Evolutionary conservation across 2,888 invertebrate genomes (phyloP), one percentile per base, ranked within the genome.

Genomic region (Noctua comes): DNA sequence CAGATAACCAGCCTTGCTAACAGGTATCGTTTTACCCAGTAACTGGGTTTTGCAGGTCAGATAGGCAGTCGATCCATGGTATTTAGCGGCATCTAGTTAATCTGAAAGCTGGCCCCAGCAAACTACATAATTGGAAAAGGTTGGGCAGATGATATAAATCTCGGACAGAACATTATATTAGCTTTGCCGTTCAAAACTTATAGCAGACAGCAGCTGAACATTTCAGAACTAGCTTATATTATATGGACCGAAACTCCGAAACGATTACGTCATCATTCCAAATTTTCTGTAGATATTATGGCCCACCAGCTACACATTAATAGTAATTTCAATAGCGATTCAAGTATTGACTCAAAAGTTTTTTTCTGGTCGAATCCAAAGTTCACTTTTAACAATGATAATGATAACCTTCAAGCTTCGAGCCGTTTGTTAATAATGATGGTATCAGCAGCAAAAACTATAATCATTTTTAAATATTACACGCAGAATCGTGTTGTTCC

Each of bases 381-480:
- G 69, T 59, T 59, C 36, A 59, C 65, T 0, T 59, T 24, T 43
- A 54, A 16, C 68, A 40, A 62, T 80, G 27, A 46, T n/a, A 48
- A 48, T 36, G 0, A 4, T 27, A n/a, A 80, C 80, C 76, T 80
- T 81, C 57, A 70, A 40, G 16, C 18, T 21, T 5, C 27, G 21
- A 65, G 18, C 51, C 54, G 36, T 59, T 59, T 59, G 57, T 21
- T 51, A 51, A 66, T 69, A 70, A 80, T 76, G 43, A 70, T 51
- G 65, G 43, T 59, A 36, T 68, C 40, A 36, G 3, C 4, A 59
- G 18, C 24, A 66, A 80, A 70, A 69, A 80, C 48, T 36, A 57
- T 43, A 24, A 51, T 48, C 2, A 24, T 51, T 59, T 36, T 48
- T 36, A 46, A 36, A n/a, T 24, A 46, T 73, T 62, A 24, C 16